Evolutionary conservation across 2,888 invertebrate genomes (phyloP).

Genomic region (Notodonta dromedarius): DNA sequence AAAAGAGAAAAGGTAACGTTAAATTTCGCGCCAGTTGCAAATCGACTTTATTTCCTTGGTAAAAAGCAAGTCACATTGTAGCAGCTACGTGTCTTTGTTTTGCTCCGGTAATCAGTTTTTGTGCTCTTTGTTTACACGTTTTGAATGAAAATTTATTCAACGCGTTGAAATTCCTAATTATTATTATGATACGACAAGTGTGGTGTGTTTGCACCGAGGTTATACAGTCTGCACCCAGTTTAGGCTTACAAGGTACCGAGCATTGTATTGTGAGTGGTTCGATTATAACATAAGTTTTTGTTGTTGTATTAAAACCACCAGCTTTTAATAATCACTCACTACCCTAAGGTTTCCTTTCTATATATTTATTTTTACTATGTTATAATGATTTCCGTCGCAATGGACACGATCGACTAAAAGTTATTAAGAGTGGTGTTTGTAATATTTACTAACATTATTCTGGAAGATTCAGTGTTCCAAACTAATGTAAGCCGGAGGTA

Average conservation of each 20-base stretch:
- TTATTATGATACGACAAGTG: neutral
- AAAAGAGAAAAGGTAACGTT: constrained; percentile 40
- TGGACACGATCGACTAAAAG: neutral
- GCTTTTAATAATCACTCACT: neutral
- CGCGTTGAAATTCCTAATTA: neutral
- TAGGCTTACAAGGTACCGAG: no score
- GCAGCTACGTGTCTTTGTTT: neutral
- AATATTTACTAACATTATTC: constrained; percentile 27
- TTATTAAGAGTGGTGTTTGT: neutral
- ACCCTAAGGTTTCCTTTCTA: neutral
- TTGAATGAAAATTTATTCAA: neutral
- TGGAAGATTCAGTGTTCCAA: constrained; percentile 49
- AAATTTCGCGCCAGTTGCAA: constrained; percentile 3
- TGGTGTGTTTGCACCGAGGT: no score
- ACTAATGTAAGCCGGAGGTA: constrained; percentile 41
- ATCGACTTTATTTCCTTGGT: neutral
- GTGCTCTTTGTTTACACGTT: neutral
- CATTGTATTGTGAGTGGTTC: neutral
- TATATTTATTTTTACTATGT: neutral
- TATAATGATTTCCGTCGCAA: neutral
- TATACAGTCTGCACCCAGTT: no score
- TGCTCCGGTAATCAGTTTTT: neutral
- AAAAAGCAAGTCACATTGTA: constrained; percentile 2
- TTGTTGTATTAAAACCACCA: neutral
- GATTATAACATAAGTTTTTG: neutral